Percentiles rank a stretch among this genome's conserved stretches.
These are phyloP conservation scores for Odocoileus hemionus DNA, from an alignment of 2,113 vertebrate species.

Conservation along the genomic window DNA sequence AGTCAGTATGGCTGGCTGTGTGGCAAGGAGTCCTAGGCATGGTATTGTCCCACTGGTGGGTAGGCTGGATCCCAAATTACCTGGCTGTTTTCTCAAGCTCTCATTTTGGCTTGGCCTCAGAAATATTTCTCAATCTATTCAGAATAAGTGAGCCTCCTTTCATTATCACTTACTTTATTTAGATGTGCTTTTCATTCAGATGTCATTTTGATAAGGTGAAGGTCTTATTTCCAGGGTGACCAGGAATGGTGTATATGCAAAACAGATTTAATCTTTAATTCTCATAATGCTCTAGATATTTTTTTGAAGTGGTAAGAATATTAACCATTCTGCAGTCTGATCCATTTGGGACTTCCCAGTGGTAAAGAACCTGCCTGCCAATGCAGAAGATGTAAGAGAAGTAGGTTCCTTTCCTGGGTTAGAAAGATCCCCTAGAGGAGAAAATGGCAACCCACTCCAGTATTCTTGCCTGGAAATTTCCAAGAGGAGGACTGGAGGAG, in stretches of 20 bases:
- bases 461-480: not conserved
- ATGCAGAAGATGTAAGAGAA: not conserved
- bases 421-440: not conserved
- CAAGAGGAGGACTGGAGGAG: not conserved
- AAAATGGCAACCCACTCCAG: not conserved
- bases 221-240: not conserved
- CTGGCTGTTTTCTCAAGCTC: not conserved
- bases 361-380: not conserved
- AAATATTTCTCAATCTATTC: not conserved
- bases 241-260: not conserved
- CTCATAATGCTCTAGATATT: not conserved
- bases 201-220: not conserved
- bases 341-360: not conserved
- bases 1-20: not conserved
- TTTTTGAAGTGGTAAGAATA: not conserved
- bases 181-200: not conserved
- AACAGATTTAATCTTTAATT: slow-evolving; percentile 8
- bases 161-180: not conserved
- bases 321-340: not conserved
- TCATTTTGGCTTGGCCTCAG: not conserved
- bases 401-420: not conserved
- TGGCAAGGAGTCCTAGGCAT: not conserved
- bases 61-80: not conserved
- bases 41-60: too few relatives aligned
- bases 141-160: not conserved